Evolutionary conservation across 1,140 invertebrate species (phyloP).

Genomic region (Papilio glaucus): DNA sequence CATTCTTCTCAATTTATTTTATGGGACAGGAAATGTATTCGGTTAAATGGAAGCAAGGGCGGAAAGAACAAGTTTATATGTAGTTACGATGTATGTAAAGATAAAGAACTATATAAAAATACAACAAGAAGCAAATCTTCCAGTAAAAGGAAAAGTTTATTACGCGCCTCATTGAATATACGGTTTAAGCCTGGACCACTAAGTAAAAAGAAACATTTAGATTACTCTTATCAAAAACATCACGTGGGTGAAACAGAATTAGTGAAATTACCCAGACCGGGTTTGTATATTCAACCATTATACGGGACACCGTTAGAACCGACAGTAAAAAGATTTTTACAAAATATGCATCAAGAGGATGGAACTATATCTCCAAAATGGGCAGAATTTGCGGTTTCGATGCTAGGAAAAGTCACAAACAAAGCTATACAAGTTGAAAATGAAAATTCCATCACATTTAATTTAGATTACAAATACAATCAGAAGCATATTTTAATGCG

Average conservation of each 20-base stretch:
- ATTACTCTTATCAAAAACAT: conserved; percentile 72
- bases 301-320: conserved; percentile 61
- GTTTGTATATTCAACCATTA: conserved; percentile 59
- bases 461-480: conserved; percentile 66
- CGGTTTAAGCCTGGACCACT: conserved; percentile 77
- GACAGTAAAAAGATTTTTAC: conserved; percentile 59
- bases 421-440: conserved; percentile 48
- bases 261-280: conserved; percentile 62
- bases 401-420: conserved; percentile 56
- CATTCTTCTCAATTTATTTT: conserved; percentile 65
- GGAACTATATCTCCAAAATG: conserved; percentile 67
- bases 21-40: conserved; percentile 68
- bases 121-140: conserved; percentile 40
- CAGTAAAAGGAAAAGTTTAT: conserved; percentile 52
- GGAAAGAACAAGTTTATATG: conserved; percentile 66
- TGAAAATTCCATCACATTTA: conserved; percentile 57
- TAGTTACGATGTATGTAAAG: conserved; percentile 58
- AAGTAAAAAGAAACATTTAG: conserved; percentile 63
- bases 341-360: conserved; percentile 54
- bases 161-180: conserved; percentile 64
- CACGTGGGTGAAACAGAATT: conserved; percentile 62
- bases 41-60: conserved; percentile 71
- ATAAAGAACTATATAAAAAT: conserved; percentile 39
- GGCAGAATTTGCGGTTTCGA: conserved; percentile 71
- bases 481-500: conserved; percentile 68